Evolutionary conservation across 2,888 invertebrate species (phyloP), one percentile per base, ranked within the genome.

Genomic region (Amorpha juglandis): DNA sequence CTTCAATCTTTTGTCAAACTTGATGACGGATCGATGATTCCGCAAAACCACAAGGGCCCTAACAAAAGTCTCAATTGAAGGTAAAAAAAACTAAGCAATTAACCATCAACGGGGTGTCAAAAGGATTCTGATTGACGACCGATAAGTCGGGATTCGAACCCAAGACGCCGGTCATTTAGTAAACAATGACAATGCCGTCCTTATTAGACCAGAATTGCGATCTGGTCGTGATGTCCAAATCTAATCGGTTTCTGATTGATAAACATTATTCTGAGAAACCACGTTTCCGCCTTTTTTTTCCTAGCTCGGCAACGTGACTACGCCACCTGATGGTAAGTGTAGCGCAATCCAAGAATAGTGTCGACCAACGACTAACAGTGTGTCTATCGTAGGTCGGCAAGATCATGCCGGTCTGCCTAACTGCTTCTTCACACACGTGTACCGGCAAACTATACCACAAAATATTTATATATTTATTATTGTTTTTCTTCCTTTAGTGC

Each of bases 41-140:
- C 69, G 77, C 77, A 58, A 77, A 78, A 66, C 80, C 81, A 83
- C 65, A 74, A 71, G 82, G 79, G 74, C 67, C 65, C 67, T 66
- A 64, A 80, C 80, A 84, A 79, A 78, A 78, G 78, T 80, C 72
- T 76, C 78, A 79, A 79, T 81, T 76, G 77, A 74, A 70, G 70
- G n/a, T n/a, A n/a, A 73, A 72, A 69, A 71, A 70, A 84, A 81
- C 76, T 80, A 76, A 79, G 78, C 81, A 84, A 86, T 85, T 82
- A 84, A 78, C 50, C 81, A 78, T 74, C 78, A 78, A 83, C 83
- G 73, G 72, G 69, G 76, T 75, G 79, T 81, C 77, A 74, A 72
- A 76, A 74, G 70, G 78, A 77, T 78, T 65, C 68, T 80, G 83
- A 78, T 80, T 78, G 81, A 65, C 48, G 33, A 14, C 14, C 62